Base-by-base conservation (phyloP, 2,888 invertebrate genomes). In the Lepetodrilus schrolli region DNA sequence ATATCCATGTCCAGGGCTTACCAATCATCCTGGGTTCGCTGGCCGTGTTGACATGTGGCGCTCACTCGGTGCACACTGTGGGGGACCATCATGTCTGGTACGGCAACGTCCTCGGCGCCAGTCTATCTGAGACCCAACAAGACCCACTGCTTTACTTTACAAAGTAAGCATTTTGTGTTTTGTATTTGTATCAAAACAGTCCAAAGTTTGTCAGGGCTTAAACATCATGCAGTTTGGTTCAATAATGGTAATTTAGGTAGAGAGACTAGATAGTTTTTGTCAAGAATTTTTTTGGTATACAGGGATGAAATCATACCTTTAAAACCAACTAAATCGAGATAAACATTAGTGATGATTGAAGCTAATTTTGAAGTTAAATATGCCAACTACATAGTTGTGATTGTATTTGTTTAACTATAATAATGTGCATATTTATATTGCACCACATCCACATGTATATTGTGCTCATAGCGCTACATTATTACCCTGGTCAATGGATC, bases 41-140 rank as follows among this genome's bases (percentile, higher is more conserved):
- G 68, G 88, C 88, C n/a, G 86, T 88, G n/a, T 76, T 90, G 74
- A 79, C 84, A 30, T 90, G 90, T 79, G 78, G 80, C 34, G 81
- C 82, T 13, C 83, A 87, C 72, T 85, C 85, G 2, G 84, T 84
- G 4, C 86, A 86, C 68, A 78, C 76, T 4, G 84, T 90, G 4
- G 90, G 89, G 1, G 90, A 89, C 73, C 89, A 89, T 74, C 79
- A 86, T 76, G 89, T 90, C 3, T 90, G 89, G 88, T 89, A 89
- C 73, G 89, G 90, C 4, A 78, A 82, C 70, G 87, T 89, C 0
- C 70, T 78, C 30, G 80, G 86, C 38, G 84, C 86, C 21, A 79
- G 81, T 71, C 72, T 83, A 13, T 74, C 84, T 37, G 80, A 83
- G 58, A 78, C 78, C n/a, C 74, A 80, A 1, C 80, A 83, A 43